phyloP scores from a whole-genome alignment of 2,888 invertebrate genomes.

The Parthenolecanium corni region DNA sequence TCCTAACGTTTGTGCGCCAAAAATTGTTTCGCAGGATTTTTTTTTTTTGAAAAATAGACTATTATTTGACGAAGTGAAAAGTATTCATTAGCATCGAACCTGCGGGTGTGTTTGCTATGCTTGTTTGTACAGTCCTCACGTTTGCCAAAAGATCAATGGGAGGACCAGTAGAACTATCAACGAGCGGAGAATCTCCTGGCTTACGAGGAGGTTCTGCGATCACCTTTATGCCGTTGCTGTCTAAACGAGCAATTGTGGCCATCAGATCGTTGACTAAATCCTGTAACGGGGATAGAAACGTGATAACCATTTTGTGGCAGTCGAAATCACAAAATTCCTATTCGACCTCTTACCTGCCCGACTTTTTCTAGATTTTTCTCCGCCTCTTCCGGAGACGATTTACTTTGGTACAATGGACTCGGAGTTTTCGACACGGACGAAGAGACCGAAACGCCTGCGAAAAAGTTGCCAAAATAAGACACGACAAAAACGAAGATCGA shows the following conservation, averaged over 20 bases:
- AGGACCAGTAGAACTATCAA: slow-evolving; percentile 31
- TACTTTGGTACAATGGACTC: slow-evolving; percentile 51
- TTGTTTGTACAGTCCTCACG: background rate
- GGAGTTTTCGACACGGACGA: slow-evolving; percentile 79
- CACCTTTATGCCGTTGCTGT: slow-evolving; percentile 72
- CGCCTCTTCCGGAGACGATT: slow-evolving; percentile 44
- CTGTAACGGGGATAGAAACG: slow-evolving; percentile 36
- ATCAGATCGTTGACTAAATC: slow-evolving; percentile 75
- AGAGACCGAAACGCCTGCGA: slow-evolving; percentile 22
- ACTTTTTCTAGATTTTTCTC: slow-evolving; percentile 63
- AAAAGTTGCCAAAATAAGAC: background rate
- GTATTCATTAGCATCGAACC: no score
- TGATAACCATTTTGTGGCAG: background rate
- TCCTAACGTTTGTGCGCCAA: no score
- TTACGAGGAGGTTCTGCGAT: slow-evolving; percentile 39
- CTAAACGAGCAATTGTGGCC: slow-evolving; percentile 76
- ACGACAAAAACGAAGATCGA: no score
- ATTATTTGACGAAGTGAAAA: no score
- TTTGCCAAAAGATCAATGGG: slow-evolving; percentile 12
- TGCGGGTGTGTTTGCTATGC: background rate
- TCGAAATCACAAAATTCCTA: background rate
- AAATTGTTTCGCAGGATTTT: no score
- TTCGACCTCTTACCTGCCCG: slow-evolving; percentile 43
- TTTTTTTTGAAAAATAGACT: no score
- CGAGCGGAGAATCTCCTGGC: slow-evolving; percentile 36